Evolutionary conservation across 53 echinoderm and acorn worm genomes (phyloP).

Genomic region (Henricia sp.): DNA sequence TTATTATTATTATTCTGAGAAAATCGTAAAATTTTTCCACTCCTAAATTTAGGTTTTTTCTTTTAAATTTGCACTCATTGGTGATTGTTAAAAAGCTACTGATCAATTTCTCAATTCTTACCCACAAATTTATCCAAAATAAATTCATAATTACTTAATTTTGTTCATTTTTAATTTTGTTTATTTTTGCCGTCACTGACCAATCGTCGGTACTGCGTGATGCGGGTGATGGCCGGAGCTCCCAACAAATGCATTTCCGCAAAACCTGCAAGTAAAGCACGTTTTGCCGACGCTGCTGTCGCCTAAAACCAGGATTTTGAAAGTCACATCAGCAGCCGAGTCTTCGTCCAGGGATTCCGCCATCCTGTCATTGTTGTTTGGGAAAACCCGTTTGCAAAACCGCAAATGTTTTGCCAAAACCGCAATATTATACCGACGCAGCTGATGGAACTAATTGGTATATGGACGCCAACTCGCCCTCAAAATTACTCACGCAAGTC

Average conservation of each 20-base stretch:
- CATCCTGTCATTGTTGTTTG: conserved; percentile 39
- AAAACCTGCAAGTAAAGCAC: conserved; percentile 76
- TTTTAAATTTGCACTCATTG: too few relatives aligned
- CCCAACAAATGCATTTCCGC: conserved; percentile 74
- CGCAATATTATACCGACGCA: too few relatives aligned
- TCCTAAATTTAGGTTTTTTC: background rate
- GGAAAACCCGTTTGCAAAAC: background rate
- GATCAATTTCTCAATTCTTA: background rate
- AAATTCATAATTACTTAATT: background rate
- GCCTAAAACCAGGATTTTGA: conserved; percentile 83
- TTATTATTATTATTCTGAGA: background rate
- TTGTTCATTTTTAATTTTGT: background rate
- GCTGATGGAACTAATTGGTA: too few relatives aligned
- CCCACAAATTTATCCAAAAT: background rate
- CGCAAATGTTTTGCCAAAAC: background rate
- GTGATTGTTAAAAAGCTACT: too few relatives aligned
- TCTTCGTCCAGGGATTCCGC: conserved; percentile 32
- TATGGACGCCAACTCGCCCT: too few relatives aligned
- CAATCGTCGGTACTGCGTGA: conserved; percentile 58
- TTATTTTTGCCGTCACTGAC: conserved; percentile 35
- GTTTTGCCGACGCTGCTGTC: conserved; percentile 86
- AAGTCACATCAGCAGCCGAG: conserved; percentile 59
- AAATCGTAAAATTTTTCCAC: background rate
- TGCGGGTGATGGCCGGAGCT: background rate
- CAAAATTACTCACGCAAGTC: too few relatives aligned